Base-by-base conservation (phyloP, 2,797 vertebrate genomes). In the Scomberomorus guttatus region DNA sequence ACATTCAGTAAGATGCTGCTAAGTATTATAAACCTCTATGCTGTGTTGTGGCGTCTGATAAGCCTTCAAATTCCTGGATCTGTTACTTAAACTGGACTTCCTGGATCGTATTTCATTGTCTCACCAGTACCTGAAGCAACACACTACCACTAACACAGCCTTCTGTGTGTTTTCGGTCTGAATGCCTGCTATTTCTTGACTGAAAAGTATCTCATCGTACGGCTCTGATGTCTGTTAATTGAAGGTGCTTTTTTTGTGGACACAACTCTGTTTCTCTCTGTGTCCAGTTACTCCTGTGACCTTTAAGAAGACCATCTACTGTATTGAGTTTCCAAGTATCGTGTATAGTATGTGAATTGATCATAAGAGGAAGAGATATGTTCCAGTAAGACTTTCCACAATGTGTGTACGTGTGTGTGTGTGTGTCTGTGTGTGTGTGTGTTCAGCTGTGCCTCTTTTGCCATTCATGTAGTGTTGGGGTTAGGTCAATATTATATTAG, bases 401-500 rank as follows among this genome's bases (percentile, higher is more conserved):
- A 17, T 51, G 8, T 46, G 27, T 39, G 61, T 66, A 51, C 72
- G 60, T 70, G 59, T 71, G 46, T 62, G 65, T 64, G 75, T 52
- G 72, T 73, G 62, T 57, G 54, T 44, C 66, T 72, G 71, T 64
- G 42, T 67, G 18, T 76, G 48, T 72, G 72, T 87, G 78, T 79
- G 68, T 75, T 81, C 75, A 85, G 69, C 50, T 83, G 69, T 82
- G 75, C 77, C 86, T 91, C 80, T 89, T 87, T 92, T 93, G 90
- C 92, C 92, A 93, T 94, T 92, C 84, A 79, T 89, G 90, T 89
- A 85, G 87, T 92, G 93, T 92, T 90, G 83, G 81, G 91, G 89
- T 93, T 90, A 91, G 92, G 93, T 95, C 93, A 95, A 90, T 93
- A 93, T 93, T 92, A 93, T 93, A 94, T 95, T 94, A 94, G 92